A percentile compares a stretch with the other conserved stretches of the same genome.
Conservation (phyloP, 2,113 vertebrate species). For the cat (Felis catus) region F.catus_Fca126_mat1.0 CM031414.1:119090001-119090500, state of each 20-base stretch:
- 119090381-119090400: not conserved
- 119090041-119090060: not conserved
- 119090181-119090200: not conserved
- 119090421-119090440: not conserved
- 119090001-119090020: not conserved
- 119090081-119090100: not conserved
- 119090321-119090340: not conserved
- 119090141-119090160: not conserved
- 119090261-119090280: not conserved
- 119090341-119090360: not conserved
- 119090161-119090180: not conserved
- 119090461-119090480: not conserved
- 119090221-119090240: not conserved
- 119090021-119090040: not conserved
- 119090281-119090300: not conserved
- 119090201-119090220: constrained; percentile 3
- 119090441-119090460: not conserved
- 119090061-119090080: not conserved
- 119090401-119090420: not conserved
- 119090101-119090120: not conserved
- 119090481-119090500: not conserved
- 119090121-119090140: not conserved
- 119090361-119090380: not conserved
- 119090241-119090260: not conserved
- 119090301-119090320: not conserved